These are phyloP conservation scores for Neomorphus geoffroyi DNA, from an alignment of 2,797 vertebrate species.

Conservation along the genomic window DNA sequence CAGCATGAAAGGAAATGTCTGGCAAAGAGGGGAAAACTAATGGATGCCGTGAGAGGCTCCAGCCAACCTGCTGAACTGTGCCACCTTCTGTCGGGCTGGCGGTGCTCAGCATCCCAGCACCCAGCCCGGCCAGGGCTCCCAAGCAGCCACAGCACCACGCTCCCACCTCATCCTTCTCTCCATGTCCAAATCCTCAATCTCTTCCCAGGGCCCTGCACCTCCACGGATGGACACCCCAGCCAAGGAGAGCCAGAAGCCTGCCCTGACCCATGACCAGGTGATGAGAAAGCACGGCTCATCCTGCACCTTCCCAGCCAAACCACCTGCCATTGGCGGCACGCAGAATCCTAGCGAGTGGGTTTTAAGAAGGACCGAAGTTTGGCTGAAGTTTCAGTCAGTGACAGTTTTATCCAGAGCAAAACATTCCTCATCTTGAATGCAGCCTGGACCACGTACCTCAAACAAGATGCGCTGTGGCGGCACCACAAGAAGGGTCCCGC, in stretches of 20 bases:
- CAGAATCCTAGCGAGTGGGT: not conserved
- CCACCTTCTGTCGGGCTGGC: slow-evolving; percentile 22
- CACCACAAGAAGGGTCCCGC: not conserved
- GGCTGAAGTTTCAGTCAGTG: not conserved
- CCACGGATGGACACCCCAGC: not conserved
- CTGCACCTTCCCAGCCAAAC: not conserved
- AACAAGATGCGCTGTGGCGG: rapidly evolving
- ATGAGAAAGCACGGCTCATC: not conserved
- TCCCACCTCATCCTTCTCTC: not conserved
- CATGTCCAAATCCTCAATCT: not conserved
- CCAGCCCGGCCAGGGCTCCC: not conserved
- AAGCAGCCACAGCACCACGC: not conserved
- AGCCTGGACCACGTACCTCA: not conserved
- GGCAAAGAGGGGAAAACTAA: slow-evolving; percentile 15
- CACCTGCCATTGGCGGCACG: rapidly evolving
- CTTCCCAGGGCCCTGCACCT: not conserved
- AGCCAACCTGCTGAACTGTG: slow-evolving; percentile 20
- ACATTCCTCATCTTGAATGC: not conserved
- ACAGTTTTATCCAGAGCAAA: not conserved
- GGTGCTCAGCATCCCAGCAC: not conserved
- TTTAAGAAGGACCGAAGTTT: not conserved
- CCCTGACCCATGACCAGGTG: rapidly evolving
- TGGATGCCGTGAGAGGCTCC: not conserved
- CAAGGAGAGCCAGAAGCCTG: not conserved
- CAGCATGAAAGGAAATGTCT: slow-evolving; percentile 60